A percentile compares a stretch with the other conserved stretches of the same genome.
phyloP scores from a whole-genome alignment of 2,797 vertebrate genomes.

The Mus spretus region DNA sequence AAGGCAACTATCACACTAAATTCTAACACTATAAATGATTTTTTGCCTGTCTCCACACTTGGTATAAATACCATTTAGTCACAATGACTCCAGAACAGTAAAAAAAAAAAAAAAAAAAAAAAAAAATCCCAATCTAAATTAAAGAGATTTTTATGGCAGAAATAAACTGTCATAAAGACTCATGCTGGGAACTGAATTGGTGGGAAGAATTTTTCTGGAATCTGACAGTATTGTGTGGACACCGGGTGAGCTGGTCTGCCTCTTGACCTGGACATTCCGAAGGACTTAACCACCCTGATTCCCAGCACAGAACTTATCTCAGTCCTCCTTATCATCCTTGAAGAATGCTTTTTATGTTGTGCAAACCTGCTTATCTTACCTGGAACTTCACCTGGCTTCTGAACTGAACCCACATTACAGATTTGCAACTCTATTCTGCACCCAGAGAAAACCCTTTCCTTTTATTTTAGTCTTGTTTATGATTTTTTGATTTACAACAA shows the following conservation, averaged over 20 bases:
- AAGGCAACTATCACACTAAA: neutral
- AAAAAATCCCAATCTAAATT: neutral
- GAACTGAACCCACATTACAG: neutral
- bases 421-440: neutral
- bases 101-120: neutral
- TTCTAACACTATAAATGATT: constrained; percentile 46
- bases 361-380: neutral
- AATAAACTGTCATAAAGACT: constrained; percentile 3
- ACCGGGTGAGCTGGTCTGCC: neutral
- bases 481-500: neutral
- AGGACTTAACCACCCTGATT: neutral
- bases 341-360: neutral
- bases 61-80: neutral
- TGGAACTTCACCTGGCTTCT: neutral
- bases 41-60: constrained; percentile 59
- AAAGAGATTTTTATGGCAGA: neutral
- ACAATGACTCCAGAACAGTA: neutral
- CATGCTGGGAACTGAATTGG: neutral
- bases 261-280: neutral
- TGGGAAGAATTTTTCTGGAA: constrained; percentile 1
- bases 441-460: neutral
- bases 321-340: neutral
- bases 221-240: neutral
- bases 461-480: neutral
- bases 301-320: neutral